Conservation (phyloP, 2,888 invertebrate species). For the Diadromus collaris region DNA sequence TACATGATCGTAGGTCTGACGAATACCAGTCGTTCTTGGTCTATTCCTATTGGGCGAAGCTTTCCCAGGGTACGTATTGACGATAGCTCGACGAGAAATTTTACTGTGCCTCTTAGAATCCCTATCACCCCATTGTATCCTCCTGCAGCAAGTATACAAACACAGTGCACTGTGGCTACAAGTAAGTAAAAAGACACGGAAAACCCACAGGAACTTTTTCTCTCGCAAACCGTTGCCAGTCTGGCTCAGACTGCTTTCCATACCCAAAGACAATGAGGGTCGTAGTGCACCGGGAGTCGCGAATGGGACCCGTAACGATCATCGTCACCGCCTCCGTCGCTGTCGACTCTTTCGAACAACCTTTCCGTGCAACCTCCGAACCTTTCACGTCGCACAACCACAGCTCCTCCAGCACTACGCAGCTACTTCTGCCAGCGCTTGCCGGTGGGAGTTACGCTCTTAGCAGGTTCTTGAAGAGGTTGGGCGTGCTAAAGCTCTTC, state of each 20-base stretch:
- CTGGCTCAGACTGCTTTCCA: conserved; percentile 11
- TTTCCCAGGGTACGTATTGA: neutral
- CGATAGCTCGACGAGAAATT: neutral
- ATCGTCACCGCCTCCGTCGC: conserved; percentile 3
- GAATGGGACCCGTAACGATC: conserved; percentile 7
- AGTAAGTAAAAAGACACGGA: neutral
- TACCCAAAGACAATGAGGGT: conserved; percentile 34
- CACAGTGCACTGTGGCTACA: neutral
- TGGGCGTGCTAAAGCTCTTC: conserved; percentile 40
- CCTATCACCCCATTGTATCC: neutral
- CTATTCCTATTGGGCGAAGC: neutral
- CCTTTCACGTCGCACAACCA: conserved; percentile 36
- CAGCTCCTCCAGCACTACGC: conserved; percentile 7
- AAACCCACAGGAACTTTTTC: neutral
- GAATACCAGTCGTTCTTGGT: neutral
- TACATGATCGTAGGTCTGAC: neutral
- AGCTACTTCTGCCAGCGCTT: conserved; percentile 45
- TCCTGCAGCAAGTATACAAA: neutral
- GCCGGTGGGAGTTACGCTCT: conserved; percentile 72
- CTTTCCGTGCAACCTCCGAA: conserved; percentile 25
- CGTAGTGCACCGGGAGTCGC: conserved; percentile 10
- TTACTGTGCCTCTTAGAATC: neutral
- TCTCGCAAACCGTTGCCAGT: neutral
- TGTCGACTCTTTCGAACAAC: conserved; percentile 18
- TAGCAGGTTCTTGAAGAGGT: conserved; percentile 71